Conservation (phyloP, 2,797 vertebrate species). For the Ctenopoma kingsleyae region DNA sequence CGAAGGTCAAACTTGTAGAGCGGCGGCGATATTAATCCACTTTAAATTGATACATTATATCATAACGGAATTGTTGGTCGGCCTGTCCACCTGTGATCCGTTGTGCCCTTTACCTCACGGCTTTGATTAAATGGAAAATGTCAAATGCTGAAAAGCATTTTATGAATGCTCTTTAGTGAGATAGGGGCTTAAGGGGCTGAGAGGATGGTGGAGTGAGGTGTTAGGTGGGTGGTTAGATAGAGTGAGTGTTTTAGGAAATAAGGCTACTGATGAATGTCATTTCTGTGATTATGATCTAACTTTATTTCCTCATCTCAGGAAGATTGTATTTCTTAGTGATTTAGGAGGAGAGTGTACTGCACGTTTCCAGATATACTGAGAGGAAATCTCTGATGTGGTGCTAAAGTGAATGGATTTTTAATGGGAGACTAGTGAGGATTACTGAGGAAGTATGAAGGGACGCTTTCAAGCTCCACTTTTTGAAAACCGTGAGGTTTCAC, state of each 20-base stretch:
- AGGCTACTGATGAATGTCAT: constrained; percentile 58
- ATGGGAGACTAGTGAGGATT: constrained; percentile 33
- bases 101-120: constrained; percentile 67
- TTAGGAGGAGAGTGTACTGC: constrained; percentile 12
- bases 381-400: constrained; percentile 35
- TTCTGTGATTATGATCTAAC: constrained; percentile 44
- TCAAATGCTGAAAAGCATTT: constrained; percentile 77
- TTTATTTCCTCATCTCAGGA: constrained; percentile 52
- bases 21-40: constrained; percentile 65
- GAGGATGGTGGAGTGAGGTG: constrained; percentile 8
- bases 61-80: constrained; percentile 55
- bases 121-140: constrained; percentile 83
- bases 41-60: constrained; percentile 76
- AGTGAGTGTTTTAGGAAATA: constrained; percentile 48
- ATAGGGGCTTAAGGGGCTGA: constrained; percentile 50
- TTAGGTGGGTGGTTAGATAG: not conserved
- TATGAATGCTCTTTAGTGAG: constrained; percentile 70
- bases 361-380: constrained; percentile 13
- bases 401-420: constrained; percentile 27
- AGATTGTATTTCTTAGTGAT: constrained; percentile 48
- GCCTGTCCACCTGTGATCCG: constrained; percentile 71
- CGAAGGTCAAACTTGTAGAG: constrained; percentile 67
- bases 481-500: constrained; percentile 30
- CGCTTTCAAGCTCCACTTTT: constrained; percentile 27
- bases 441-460: constrained; percentile 26